Evolutionary conservation across 2,113 vertebrate genomes (phyloP).

Genomic region (Benitochromis conjunctus): DNA sequence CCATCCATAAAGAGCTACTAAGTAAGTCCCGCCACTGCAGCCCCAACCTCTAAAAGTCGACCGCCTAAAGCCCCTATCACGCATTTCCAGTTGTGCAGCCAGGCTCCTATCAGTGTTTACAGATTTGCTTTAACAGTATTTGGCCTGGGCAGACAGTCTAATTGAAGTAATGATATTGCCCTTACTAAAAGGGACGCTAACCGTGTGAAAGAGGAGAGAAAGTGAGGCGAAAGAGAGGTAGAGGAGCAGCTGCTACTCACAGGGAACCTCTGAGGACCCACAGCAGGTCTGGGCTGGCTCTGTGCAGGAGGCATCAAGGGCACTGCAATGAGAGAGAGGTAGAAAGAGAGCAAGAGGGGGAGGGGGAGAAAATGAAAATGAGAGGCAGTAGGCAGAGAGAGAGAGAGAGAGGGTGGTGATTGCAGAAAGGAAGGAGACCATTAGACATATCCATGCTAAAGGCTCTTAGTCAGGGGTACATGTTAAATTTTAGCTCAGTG

Average conservation of each 20-base stretch:
- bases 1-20: conserved; percentile 65
- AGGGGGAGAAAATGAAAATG: conserved; percentile 31
- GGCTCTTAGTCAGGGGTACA: conserved; percentile 22
- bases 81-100: conserved; percentile 79
- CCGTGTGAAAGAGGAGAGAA: conserved; percentile 64
- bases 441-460: conserved; percentile 40
- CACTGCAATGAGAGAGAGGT: conserved; percentile 80
- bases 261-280: conserved; percentile 94
- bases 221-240: conserved; percentile 58
- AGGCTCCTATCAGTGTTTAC: conserved; percentile 80
- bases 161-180: conserved; percentile 80
- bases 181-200: conserved; percentile 71
- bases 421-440: conserved; percentile 36
- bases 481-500: conserved; percentile 1
- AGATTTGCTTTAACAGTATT: conserved; percentile 77
- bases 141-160: conserved; percentile 70
- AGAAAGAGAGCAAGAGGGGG: neutral
- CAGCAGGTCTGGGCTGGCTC: conserved; percentile 91
- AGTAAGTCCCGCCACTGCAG: conserved; percentile 72
- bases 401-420: conserved; percentile 5
- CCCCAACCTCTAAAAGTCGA: conserved; percentile 58
- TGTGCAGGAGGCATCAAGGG: conserved; percentile 93
- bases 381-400: conserved; percentile 39
- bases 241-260: conserved; percentile 89
- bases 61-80: conserved; percentile 82